These are phyloP conservation scores for Sipha maydis DNA, from an alignment of 2,888 invertebrate genomes.

Conservation along the genomic window DNA sequence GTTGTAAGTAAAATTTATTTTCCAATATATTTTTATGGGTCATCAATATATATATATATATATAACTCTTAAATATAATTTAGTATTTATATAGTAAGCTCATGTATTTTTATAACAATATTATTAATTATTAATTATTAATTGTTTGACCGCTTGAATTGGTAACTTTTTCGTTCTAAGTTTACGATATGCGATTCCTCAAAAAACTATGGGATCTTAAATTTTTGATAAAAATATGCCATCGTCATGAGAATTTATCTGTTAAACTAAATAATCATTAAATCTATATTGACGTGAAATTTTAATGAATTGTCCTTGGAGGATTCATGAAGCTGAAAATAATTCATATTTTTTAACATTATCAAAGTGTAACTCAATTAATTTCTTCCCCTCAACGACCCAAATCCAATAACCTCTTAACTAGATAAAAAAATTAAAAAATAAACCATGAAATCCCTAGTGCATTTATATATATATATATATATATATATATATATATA, in stretches of 20 bases:
- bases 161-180: no score
- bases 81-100: no score
- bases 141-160: no score
- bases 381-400: constrained; percentile 27
- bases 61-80: no score
- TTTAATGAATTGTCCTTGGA: background rate
- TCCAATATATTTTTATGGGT: no score
- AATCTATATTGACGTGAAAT: background rate
- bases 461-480: constrained; percentile 1
- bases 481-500: constrained; percentile 7
- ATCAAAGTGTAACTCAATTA: constrained; percentile 39
- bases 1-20: no score
- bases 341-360: constrained; percentile 20
- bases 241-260: background rate
- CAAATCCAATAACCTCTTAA: constrained; percentile 41
- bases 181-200: no score
- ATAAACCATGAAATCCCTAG: constrained; percentile 38
- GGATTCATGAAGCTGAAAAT: background rate
- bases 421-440: constrained; percentile 23
- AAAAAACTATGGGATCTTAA: no score
- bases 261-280: background rate
- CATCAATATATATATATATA: no score
- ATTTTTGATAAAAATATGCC: no score
- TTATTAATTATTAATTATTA: no score
- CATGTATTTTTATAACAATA: no score